Evolutionary conservation across 1,140 invertebrate genomes (phyloP).

Genomic region (Doryteuthis pealeii): DNA sequence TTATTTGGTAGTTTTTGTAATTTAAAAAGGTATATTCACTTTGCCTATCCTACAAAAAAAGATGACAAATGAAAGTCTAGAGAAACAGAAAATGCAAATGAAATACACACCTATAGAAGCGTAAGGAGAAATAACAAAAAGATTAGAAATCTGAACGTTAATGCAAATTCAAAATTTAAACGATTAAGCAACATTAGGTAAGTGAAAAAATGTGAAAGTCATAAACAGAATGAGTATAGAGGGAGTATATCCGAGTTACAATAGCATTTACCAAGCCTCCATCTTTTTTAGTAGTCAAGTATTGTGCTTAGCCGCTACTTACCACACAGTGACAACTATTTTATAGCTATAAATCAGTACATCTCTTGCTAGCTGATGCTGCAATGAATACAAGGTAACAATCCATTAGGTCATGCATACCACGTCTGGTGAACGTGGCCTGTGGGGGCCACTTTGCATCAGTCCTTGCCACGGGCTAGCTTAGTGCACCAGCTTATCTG

Average conservation of each 20-base stretch:
- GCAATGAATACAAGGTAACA: conserved; percentile 12
- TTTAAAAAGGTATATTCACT: no score
- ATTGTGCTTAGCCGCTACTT: conserved; percentile 5
- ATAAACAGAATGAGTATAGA: no score
- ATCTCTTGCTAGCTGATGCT: neutral
- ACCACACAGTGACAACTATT: conserved; percentile 1
- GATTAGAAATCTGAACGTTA: no score
- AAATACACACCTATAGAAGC: no score
- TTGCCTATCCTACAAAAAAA: no score
- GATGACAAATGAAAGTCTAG: no score
- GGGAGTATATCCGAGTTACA: neutral
- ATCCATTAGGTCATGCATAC: conserved; percentile 14
- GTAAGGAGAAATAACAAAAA: no score
- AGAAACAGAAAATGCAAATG: no score
- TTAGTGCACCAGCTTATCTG: conserved; percentile 3
- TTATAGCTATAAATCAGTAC: neutral
- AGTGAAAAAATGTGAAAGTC: no score
- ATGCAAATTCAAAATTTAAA: no score
- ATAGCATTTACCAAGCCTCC: neutral
- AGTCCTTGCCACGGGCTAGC: conserved; percentile 15
- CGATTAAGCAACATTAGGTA: no score
- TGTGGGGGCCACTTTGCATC: conserved; percentile 13
- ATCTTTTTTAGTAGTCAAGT: conserved; percentile 11
- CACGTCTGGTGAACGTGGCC: neutral
- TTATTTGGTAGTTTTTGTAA: no score